Evolutionary conservation across 2,888 invertebrate species (phyloP).

Genomic region (Pyrrhia umbra): DNA sequence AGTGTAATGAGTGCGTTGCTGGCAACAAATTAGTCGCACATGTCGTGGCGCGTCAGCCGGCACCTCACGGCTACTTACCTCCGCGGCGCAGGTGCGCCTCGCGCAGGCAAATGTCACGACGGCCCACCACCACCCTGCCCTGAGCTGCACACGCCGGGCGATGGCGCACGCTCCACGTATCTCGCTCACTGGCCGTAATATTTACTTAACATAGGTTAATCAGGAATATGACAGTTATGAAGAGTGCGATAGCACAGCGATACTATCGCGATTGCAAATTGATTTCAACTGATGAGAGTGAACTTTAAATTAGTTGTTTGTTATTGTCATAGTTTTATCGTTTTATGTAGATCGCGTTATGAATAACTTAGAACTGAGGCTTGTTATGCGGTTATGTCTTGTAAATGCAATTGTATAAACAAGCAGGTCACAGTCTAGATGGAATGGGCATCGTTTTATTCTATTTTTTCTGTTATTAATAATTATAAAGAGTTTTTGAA

Average conservation of each 20-base stretch:
- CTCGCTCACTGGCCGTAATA: constrained; percentile 43
- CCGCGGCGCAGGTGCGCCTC: constrained; percentile 79
- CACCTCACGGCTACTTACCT: constrained; percentile 74
- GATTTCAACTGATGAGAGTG: constrained; percentile 67
- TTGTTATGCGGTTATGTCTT: constrained; percentile 35
- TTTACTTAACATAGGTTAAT: constrained; percentile 57
- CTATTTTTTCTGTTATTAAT: no score
- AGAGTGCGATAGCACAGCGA: constrained; percentile 57
- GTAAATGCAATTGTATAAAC: constrained; percentile 43
- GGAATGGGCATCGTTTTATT: no score
- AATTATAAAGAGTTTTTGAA: no score
- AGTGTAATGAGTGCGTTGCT: constrained; percentile 84
- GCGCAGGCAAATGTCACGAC: constrained; percentile 80
- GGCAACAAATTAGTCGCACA: constrained; percentile 88
- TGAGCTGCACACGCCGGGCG: constrained; percentile 37
- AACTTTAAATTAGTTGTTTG: constrained; percentile 59
- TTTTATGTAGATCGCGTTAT: constrained; percentile 53
- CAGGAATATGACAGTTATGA: constrained; percentile 69
- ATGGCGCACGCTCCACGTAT: constrained; percentile 27
- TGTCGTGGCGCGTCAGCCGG: constrained; percentile 87
- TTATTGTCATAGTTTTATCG: constrained; percentile 55
- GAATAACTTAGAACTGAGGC: constrained; percentile 40
- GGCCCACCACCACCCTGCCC: constrained; percentile 51
- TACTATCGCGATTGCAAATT: constrained; percentile 67
- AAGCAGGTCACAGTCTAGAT: no score